Evolutionary conservation across 2,888 invertebrate genomes (phyloP), one percentile per base, ranked within the genome.

Genomic region (Rhogogaster chlorosoma): DNA sequence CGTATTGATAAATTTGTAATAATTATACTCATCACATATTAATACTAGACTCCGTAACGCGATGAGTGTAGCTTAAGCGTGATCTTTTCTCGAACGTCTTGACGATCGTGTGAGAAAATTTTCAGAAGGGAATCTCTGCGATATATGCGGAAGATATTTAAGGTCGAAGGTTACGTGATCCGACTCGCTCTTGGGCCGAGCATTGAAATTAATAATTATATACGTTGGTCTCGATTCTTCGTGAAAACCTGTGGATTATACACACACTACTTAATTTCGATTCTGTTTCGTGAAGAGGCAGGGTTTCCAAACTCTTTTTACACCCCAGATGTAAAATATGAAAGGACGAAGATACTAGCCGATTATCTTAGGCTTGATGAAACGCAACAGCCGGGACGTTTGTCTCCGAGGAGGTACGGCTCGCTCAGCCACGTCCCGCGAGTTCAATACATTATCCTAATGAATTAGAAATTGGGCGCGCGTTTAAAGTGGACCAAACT

Each of bases 401-500:
- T 73, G 73, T 73, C 73, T n/a, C 73, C n/a, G 42, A 22, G 22
- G 6, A 71, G 38, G 71, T n/a, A 70, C n/a, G 6, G n/a, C 9
- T 15, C 10, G 5, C 12, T n/a, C 5, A 73, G 38, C 77, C 26
- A 45, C 15, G 49, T 49, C 15, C 53, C n/a, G 61, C 42, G 38
- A 70, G 78, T 42, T 77, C 88, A 86, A 87, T 89, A 87, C 88
- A 89, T 89, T 88, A 89, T 86, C 87, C 86, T 90, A 89, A 90
- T 90, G 90, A 90, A 90, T 89, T 89, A 89, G 89, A 89, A 89
- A 89, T 89, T 88, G 87, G 86, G 84, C 86, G 87, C 85, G 87
- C 86, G 86, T 89, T 89, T 86, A 87, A 85, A 87, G 88, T 86
- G 86, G 87, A 85, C 87, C 87, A 87, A 87, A 87, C 86, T 90